Conservation (phyloP, 2,888 invertebrate genomes). For the Dicycla oo region DNA sequence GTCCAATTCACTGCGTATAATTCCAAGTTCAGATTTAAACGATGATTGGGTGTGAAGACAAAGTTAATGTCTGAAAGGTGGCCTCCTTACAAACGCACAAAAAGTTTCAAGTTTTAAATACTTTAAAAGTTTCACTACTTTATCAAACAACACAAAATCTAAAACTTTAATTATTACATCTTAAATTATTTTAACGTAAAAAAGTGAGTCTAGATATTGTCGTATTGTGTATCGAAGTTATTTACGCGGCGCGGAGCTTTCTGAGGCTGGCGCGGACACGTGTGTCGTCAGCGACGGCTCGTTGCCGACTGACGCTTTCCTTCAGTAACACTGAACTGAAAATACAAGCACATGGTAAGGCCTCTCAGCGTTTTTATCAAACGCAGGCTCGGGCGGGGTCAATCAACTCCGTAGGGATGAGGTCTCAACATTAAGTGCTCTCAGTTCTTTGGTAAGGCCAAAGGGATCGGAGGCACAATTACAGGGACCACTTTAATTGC, state of each 20-base stretch:
- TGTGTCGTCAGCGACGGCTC: conserved; percentile 70
- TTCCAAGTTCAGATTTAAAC: conserved; percentile 38
- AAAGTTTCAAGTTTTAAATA: conserved; percentile 17
- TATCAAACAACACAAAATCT: conserved; percentile 20
- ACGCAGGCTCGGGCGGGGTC: conserved; percentile 80
- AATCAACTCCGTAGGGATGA: conserved; percentile 82
- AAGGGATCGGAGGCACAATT: conserved; percentile 50
- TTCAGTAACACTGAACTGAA: conserved; percentile 80
- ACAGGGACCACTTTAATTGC: conserved; percentile 54
- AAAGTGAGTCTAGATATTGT: conserved; percentile 56
- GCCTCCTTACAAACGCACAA: conserved; percentile 22
- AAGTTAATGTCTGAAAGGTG: conserved; percentile 20
- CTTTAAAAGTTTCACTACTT: conserved; percentile 28
- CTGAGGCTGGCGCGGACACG: conserved; percentile 63
- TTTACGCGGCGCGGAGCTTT: conserved; percentile 78
- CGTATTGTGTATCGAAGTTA: conserved; percentile 79
- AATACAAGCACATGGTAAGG: conserved; percentile 77
- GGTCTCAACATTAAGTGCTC: conserved; percentile 73
- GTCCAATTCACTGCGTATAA: conserved; percentile 35
- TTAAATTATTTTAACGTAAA: conserved; percentile 20
- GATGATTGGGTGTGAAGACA: conserved; percentile 39
- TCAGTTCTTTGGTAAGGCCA: conserved; percentile 59
- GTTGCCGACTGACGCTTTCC: conserved; percentile 80
- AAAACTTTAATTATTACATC: not conserved
- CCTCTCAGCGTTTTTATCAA: conserved; percentile 82